Percentiles rank a stretch among this genome's conserved stretches.
These are phyloP conservation scores for Carterocephalus palaemon DNA, from an alignment of 2,888 invertebrate species.

Conservation along the genomic window DNA sequence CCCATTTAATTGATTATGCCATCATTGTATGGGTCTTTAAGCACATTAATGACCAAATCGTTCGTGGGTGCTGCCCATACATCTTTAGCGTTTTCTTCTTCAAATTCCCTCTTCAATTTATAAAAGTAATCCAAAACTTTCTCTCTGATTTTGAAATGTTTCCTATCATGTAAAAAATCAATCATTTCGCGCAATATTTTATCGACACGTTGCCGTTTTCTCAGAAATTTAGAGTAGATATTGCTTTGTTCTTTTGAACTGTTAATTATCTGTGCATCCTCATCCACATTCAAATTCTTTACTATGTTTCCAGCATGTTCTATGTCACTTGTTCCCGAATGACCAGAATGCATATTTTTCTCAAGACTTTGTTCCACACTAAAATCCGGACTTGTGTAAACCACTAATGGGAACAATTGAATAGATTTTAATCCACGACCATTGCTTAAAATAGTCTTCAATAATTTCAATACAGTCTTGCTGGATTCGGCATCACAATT, in stretches of 20 bases:
- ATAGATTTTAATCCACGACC: not conserved
- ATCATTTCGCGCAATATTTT: constrained; percentile 43
- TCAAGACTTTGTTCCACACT: no score
- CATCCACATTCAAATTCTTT: no score
- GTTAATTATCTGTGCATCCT: no score
- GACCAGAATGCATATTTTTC: no score
- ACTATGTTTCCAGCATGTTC: no score
- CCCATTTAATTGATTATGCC: constrained; percentile 30
- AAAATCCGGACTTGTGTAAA: no score
- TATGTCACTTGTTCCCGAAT: no score
- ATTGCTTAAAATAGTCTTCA: not conserved
- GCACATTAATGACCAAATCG: constrained; percentile 38
- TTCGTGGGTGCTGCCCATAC: constrained; percentile 36
- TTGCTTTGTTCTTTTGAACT: constrained; percentile 40
- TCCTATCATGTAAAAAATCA: constrained; percentile 34
- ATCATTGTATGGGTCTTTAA: constrained; percentile 39
- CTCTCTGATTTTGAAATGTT: constrained; percentile 26
- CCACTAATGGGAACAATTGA: no score
- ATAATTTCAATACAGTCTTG: not conserved
- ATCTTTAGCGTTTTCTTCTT: not conserved
- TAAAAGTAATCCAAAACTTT: constrained; percentile 35
- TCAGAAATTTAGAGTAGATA: constrained; percentile 43
- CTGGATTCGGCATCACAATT: not conserved
- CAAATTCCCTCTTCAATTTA: constrained; percentile 6
- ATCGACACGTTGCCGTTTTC: constrained; percentile 30